Percentiles rank a stretch among this genome's conserved stretches.
Conservation (phyloP, 2,888 invertebrate species). For the Hoplodrina blanda region DNA sequence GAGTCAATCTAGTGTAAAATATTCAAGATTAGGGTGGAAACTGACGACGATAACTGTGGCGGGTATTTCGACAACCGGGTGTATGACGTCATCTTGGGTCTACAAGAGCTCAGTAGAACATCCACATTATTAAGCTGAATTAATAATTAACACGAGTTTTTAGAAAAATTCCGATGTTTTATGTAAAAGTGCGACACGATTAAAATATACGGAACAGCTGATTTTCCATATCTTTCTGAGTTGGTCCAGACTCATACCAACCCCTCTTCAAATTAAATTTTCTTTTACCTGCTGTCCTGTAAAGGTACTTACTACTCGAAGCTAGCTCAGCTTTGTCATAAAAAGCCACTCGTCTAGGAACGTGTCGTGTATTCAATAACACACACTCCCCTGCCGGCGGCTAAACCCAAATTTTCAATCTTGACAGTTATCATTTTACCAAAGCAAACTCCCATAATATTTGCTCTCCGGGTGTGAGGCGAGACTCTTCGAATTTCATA, state of each 20-base stretch:
- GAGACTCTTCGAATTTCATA: conserved; percentile 90
- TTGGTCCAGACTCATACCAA: background rate
- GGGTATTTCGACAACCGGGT: conserved; percentile 25
- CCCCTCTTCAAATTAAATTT: too few relatives aligned
- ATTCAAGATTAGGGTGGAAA: conserved; percentile 44
- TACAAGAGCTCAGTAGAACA: background rate
- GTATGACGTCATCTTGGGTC: conserved; percentile 34
- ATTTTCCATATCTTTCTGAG: background rate
- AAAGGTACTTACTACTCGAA: background rate
- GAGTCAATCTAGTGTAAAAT: conserved; percentile 54
- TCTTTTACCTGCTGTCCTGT: background rate
- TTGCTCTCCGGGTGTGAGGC: conserved; percentile 85
- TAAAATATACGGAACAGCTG: too few relatives aligned
- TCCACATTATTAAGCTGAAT: too few relatives aligned
- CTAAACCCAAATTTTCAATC: conserved; percentile 89
- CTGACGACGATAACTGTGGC: conserved; percentile 33
- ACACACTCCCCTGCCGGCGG: conserved; percentile 77
- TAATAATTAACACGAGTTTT: background rate
- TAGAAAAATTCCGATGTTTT: background rate
- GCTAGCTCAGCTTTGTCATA: conserved; percentile 55
- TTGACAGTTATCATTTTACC: conserved; percentile 90
- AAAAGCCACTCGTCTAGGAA: conserved; percentile 65
- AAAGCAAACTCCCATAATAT: conserved; percentile 89
- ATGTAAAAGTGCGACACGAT: background rate
- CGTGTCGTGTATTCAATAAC: conserved; percentile 74